phyloP scores from a whole-genome alignment of 2,113 vertebrate species.

The Clarias magur region DNA sequence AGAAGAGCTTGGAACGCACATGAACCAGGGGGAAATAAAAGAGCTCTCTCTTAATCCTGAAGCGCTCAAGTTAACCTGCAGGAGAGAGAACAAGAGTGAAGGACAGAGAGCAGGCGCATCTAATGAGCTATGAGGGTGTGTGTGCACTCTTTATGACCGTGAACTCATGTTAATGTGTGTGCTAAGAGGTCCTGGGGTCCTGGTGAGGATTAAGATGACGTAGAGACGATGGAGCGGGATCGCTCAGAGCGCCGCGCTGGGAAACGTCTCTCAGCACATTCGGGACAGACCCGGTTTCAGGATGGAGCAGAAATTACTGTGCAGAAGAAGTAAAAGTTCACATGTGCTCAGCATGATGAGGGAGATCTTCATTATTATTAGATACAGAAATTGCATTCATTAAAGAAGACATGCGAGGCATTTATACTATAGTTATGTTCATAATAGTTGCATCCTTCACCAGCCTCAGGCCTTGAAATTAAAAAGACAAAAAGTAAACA shows the following conservation, averaged over 20 bases:
- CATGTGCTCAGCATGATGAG: neutral
- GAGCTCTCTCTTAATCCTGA: conserved; percentile 2
- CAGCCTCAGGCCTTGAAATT: neutral
- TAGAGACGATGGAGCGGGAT: neutral
- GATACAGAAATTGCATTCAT: neutral
- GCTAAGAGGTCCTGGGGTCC: neutral
- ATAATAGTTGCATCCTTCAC: neutral
- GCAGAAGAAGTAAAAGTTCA: neutral
- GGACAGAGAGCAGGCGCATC: conserved; percentile 38
- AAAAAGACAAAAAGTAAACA: too few relatives aligned
- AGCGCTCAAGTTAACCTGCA: conserved; percentile 20
- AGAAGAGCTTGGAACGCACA: neutral
- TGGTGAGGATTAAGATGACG: neutral
- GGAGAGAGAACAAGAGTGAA: conserved; percentile 15
- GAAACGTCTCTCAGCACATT: conserved; percentile 75
- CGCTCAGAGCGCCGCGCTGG: conserved; percentile 63
- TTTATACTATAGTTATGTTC: too few relatives aligned
- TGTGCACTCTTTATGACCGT: neutral
- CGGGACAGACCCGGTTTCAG: conserved; percentile 60
- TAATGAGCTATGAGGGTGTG: conserved; percentile 33
- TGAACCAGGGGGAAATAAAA: neutral
- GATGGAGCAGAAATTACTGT: neutral
- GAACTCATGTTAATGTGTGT: neutral
- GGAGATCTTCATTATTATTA: neutral
- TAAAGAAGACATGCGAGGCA: too few relatives aligned